Percentiles rank a stretch among this genome's conserved stretches.
phyloP scores from a whole-genome alignment of 23 tunicate species.

The Trididemnum miniatum region DNA sequence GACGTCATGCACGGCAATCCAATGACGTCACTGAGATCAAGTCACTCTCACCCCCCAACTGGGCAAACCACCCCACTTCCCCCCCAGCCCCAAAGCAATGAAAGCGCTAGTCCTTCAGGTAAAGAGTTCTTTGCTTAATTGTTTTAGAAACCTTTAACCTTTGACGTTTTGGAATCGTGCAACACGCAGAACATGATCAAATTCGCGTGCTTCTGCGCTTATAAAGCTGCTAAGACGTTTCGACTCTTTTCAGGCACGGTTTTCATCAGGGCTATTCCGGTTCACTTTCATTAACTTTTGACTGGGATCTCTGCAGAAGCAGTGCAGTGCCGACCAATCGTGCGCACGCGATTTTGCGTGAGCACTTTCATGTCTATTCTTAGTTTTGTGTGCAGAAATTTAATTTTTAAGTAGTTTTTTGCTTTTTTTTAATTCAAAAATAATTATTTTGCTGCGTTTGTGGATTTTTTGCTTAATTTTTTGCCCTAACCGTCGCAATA shows the following conservation, averaged over 20 bases:
- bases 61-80: slow-evolving; percentile 40
- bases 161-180: background rate
- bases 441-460: too few relatives aligned
- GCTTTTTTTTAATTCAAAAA: too few relatives aligned
- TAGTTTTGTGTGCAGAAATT: too few relatives aligned
- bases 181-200: too few relatives aligned
- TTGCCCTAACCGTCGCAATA: too few relatives aligned
- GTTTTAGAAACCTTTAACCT: background rate
- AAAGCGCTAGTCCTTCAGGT: slow-evolving; percentile 91
- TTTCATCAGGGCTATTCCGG: background rate
- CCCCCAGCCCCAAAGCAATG: slow-evolving; percentile 49
- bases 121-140: background rate
- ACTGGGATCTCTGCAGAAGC: too few relatives aligned
- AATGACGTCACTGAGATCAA: background rate
- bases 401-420: too few relatives aligned
- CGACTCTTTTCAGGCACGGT: background rate
- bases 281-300: background rate
- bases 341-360: too few relatives aligned
- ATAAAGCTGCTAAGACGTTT: background rate
- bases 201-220: background rate
- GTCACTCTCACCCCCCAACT: slow-evolving; percentile 26
- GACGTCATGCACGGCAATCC: background rate
- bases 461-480: too few relatives aligned
- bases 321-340: too few relatives aligned
- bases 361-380: too few relatives aligned